Base-by-base conservation (phyloP, 2,797 vertebrate genomes). In the Hafferia zeledoni region DNA sequence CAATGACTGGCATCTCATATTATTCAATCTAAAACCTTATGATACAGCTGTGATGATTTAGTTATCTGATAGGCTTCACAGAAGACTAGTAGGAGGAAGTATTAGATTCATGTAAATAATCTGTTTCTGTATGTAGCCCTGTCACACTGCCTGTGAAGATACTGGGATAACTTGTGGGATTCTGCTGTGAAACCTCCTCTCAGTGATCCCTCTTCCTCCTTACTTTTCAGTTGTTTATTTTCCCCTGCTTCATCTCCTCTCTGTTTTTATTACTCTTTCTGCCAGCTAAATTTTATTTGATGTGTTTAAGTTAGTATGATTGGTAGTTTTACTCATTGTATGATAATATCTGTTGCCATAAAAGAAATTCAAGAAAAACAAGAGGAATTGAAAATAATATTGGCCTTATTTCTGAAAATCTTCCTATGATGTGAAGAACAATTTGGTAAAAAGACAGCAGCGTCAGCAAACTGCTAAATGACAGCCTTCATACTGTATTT, bases 211-310 rank as follows among this genome's bases (percentile, higher is more conserved):
- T 70, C 72, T 47, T 87, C 17, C n/a, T 78, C 30, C 39, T 70
- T 63, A 28, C 22, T 30, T 94, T n/a, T 19, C 43, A 46, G n/a
- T 17, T 77, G n/a, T 83, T 90, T 78, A 50, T 85, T 61, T 89
- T 19, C 13, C 27, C 25, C 8, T 75, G 55, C 25, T 95, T 88
- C 75, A 53, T 69, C 30, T 65, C 27, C 9, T 74, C 53, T 83
- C 31, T 2, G 8, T 41, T 93, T 91, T 90, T 87, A 78, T 78
- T 93, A 47, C 7, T 78, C 11, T 67, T 86, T 83, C 65, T 88
- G 69, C n/a, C 35, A 76, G n/a, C 47, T 86, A 78, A 78, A 88
- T 90, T 95, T 93, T 83, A 91, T 88, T 22, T 50, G 16, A 69
- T 77, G 17, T 53, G 18, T 78, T 94, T 78, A 81, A 94, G 55